Conservation (phyloP, 2,113 vertebrate genomes). For the Ranitomeya imitator region DNA sequence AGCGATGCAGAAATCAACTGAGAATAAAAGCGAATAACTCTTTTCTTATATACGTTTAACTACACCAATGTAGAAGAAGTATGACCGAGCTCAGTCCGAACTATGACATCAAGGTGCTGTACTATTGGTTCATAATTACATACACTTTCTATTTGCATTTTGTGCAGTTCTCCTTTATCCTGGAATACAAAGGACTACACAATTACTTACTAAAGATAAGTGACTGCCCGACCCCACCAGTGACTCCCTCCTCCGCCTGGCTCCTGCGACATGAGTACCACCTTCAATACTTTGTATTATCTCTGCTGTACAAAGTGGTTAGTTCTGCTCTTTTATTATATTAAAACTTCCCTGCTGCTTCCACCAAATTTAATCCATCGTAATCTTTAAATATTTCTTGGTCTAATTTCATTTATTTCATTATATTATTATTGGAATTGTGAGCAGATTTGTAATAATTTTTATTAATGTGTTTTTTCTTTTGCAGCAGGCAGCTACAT, state of each 20-base stretch:
- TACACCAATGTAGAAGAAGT: neutral
- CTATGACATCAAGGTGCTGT: neutral
- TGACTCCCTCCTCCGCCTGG: constrained; percentile 80
- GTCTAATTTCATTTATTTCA: constrained; percentile 43
- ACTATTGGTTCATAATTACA: no score
- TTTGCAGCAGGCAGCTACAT: constrained; percentile 72
- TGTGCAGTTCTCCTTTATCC: constrained; percentile 68
- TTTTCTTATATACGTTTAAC: no score
- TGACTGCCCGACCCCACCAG: constrained; percentile 64
- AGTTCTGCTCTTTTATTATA: neutral
- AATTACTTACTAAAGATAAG: constrained; percentile 80
- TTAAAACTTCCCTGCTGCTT: neutral
- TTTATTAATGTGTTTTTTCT: constrained; percentile 56
- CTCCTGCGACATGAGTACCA: constrained; percentile 89
- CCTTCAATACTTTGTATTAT: constrained; percentile 84
- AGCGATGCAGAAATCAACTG: no score
- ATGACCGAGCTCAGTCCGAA: no score
- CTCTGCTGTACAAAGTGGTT: constrained; percentile 81
- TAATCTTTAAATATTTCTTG: constrained; percentile 1
- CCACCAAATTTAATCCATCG: neutral
- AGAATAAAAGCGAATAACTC: no score
- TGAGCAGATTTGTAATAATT: neutral
- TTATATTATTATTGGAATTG: neutral
- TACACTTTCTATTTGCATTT: neutral
- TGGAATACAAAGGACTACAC: constrained; percentile 71